Percentiles rank a stretch among this genome's conserved stretches.
Evolutionary conservation across 2,797 vertebrate genomes (phyloP).

Genomic region (Alosa sapidissima): DNA sequence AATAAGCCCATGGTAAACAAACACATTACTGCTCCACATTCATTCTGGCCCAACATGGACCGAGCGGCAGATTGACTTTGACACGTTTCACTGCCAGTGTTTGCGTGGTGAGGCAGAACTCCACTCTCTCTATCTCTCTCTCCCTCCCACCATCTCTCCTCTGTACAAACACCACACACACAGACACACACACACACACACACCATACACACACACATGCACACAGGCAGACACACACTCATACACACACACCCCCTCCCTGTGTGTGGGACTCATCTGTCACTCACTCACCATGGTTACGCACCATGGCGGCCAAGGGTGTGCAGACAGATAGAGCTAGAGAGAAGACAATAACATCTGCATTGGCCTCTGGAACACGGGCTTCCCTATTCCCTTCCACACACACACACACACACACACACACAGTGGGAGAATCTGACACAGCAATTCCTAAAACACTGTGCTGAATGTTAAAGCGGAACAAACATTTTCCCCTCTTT

Average conservation of each 20-base stretch:
- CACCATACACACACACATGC: neutral
- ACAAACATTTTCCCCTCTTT: neutral
- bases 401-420: neutral
- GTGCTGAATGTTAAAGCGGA: neutral
- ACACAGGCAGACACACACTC: neutral
- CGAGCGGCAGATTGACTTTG: constrained; percentile 11
- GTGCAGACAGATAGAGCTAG: constrained; percentile 54
- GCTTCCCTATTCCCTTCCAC: neutral
- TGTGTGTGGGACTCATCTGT: constrained; percentile 66
- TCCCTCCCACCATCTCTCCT: constrained; percentile 11
- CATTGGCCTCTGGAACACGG: neutral
- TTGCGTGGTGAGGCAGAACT: constrained; percentile 11
- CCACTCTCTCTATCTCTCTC: neutral
- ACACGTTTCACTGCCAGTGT: constrained; percentile 23
- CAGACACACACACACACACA: neutral
- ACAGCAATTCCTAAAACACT: constrained; percentile 4
- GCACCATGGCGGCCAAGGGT: constrained; percentile 74
- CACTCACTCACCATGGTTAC: constrained; percentile 71
- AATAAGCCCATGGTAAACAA: constrained; percentile 22
- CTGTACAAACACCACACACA: neutral
- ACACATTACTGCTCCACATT: constrained; percentile 17
- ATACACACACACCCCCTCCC: constrained; percentile 55
- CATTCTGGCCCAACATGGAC: constrained; percentile 11
- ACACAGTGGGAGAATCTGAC: constrained; percentile 27
- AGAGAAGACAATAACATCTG: constrained; percentile 11